phyloP scores from a whole-genome alignment of 2,113 vertebrate genomes.

The Aphyosemion australe region DNA sequence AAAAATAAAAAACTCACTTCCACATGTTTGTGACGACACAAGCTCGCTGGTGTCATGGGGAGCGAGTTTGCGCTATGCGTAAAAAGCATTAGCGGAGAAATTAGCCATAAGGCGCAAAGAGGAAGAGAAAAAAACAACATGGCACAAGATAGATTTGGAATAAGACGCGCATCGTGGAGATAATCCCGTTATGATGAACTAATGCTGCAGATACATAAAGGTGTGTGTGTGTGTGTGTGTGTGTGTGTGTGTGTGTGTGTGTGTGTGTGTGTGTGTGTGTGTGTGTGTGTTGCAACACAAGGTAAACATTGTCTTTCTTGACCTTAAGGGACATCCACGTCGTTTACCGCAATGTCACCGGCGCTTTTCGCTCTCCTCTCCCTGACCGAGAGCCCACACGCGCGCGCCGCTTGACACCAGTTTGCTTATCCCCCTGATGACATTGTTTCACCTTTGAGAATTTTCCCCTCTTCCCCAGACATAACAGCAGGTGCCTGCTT shows the following conservation, averaged over 20 bases:
- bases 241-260: background rate
- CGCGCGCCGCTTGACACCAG: constrained; percentile 33
- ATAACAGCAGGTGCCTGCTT: background rate
- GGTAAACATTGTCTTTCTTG: constrained; percentile 64
- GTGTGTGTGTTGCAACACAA: constrained; percentile 21
- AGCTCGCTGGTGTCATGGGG: constrained; percentile 35
- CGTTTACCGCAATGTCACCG: constrained; percentile 74
- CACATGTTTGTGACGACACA: constrained; percentile 18
- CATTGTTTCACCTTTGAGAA: constrained; percentile 64
- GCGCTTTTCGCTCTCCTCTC: constrained; percentile 12
- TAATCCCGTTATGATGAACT: constrained; percentile 72
- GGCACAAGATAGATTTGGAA: constrained; percentile 58
- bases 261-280: background rate
- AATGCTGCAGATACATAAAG: constrained; percentile 52
- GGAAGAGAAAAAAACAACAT: constrained; percentile 31
- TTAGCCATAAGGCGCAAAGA: constrained; percentile 52
- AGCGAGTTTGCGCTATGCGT: constrained; percentile 57
- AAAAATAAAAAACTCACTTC: background rate
- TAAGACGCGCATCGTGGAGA: constrained; percentile 48
- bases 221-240: background rate
- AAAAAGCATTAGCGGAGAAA: constrained; percentile 59
- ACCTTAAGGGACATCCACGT: constrained; percentile 67
- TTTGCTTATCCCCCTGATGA: constrained; percentile 46
- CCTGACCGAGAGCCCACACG: constrained; percentile 33
- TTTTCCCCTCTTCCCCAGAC: background rate